Evolutionary conservation across 2,888 invertebrate species (phyloP), one percentile per base, ranked within the genome.

Genomic region (Eilema caniola): DNA sequence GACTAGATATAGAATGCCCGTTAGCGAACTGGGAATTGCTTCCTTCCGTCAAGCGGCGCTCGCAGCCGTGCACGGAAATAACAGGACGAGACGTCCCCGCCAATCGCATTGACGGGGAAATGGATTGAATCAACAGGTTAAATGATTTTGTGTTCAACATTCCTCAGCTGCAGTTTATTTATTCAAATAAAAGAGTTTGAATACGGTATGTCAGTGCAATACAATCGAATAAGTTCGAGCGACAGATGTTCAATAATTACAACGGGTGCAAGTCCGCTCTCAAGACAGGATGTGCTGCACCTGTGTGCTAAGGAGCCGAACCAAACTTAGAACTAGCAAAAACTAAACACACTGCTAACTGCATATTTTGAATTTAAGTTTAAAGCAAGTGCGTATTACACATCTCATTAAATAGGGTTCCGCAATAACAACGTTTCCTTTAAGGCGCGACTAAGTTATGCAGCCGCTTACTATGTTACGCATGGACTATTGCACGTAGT

Each of bases 281-380:
- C n/a, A n/a, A 77, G 84, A 86, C 94, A 93, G 94, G 94, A 95
- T 94, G 93, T 86, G 78, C 83, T 84, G 89, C 95, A 95, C 94
- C 95, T 95, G 94, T 92, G 90, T 85, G 77, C 84, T 73, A 81
- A 84, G 84, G 86, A 89, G 88, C 85, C 87, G 78, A 82, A 79
- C 80, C 83, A 84, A 84, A 86, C 86, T 85, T 86, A 88, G 85
- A 83, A 81, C 79, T 85, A 85, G 90, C 90, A 91, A 93, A 92
- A 93, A 93, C 86, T 79, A 76, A 75, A 79, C 78, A 71, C 67
- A 66, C 81, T 65, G 83, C 66, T 71, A 70, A 73, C 71, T 47
- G 62, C 73, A 74, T 81, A 80, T 74, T 60, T 59, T 62, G 41
- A 66, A 11, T 72, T 67, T 61, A 75, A 69, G 53, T 68, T 71